A percentile compares a stretch with the other conserved stretches of the same genome.
These are phyloP conservation scores for Anagyrus pseudococci DNA, from an alignment of 2,888 invertebrate species.

Conservation along the genomic window DNA sequence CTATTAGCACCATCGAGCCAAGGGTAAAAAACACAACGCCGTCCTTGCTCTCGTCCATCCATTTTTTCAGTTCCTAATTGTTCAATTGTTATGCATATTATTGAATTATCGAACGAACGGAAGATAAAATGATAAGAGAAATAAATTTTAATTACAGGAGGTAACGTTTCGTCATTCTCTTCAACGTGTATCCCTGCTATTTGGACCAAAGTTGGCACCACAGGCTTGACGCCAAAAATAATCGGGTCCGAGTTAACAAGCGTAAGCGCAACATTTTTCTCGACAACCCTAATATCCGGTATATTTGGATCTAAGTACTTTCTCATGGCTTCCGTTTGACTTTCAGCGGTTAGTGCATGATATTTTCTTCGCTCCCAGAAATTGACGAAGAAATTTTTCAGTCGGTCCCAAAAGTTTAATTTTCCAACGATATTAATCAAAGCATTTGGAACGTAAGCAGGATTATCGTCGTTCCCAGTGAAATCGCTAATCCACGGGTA, in stretches of 20 bases:
- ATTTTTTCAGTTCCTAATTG: slow-evolving; percentile 46
- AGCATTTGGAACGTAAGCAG: slow-evolving; percentile 33
- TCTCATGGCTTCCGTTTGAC: slow-evolving; percentile 40
- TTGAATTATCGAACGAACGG: too few species aligned
- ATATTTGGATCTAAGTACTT: slow-evolving; percentile 47
- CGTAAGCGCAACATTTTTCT: slow-evolving; percentile 62
- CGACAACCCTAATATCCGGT: slow-evolving; percentile 59
- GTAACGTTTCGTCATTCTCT: slow-evolving; percentile 10
- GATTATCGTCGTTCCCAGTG: slow-evolving; percentile 42
- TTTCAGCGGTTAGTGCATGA: slow-evolving; percentile 19
- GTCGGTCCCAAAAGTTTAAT: slow-evolving; percentile 43
- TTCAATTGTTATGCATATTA: too few species aligned
- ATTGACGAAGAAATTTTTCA: slow-evolving; percentile 37
- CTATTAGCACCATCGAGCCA: slow-evolving; percentile 47
- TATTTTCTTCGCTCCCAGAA: slow-evolving; percentile 11
- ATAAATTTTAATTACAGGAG: slow-evolving; percentile 15
- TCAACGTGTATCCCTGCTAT: slow-evolving; percentile 65
- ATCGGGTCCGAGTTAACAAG: slow-evolving; percentile 64
- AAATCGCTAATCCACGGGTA: slow-evolving; percentile 39
- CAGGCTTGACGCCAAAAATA: slow-evolving; percentile 61
- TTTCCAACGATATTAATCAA: neutral
- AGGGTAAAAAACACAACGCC: slow-evolving; percentile 50
- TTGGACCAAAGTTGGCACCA: slow-evolving; percentile 61
- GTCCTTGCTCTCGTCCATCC: slow-evolving; percentile 44
- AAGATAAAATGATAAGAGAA: too few species aligned